Base-by-base conservation (phyloP, 2,888 invertebrate genomes). In the Coecobrya sp. region DNA sequence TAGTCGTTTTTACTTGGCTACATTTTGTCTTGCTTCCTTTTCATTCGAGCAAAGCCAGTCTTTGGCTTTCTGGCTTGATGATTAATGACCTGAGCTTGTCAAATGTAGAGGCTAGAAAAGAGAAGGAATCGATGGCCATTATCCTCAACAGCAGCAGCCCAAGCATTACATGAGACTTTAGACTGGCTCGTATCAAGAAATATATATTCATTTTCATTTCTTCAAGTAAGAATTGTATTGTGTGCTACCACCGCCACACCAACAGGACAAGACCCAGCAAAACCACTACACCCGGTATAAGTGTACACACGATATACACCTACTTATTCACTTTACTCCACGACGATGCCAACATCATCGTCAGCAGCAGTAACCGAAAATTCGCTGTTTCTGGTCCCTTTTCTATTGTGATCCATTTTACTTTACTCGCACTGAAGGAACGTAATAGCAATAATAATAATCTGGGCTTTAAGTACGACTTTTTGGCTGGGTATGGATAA, bases 51-150 rank as follows among this genome's bases (percentile, higher is more conserved):
- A 81, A 76, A 90, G 76, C 73, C 89, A 68, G 81, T 90, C 73
- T 90, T n/a, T 76, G 85, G 90, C 90, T 90, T 90, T 90, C 90
- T 86, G 70, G 76, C 76, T 86, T 94, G 94, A 94, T 94, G 94
- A 94, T 94, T 94, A 94, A 94, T 94, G 94, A 93, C 94, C 93
- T 92, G 91, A 92, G 93, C 93, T 93, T 94, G 94, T 94, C 94
- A 94, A 93, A 94, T 93, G 94, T 93, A 93, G 93, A 90, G 91
- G 93, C 91, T 93, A 91, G 88, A 90, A 90, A 76, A 88, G 93
- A 89, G 92, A 92, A 93, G 92, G 92, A 94, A 94, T 94, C 93
- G 94, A 94, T 94, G 94, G 94, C 92, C 92, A 91, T 91, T 93
- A 86, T 91, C 86, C 91, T 84, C 82, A 87, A 73, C 70, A 79